Conservation (phyloP, 2,888 invertebrate genomes). For the Drosophila lacicola region DNA sequence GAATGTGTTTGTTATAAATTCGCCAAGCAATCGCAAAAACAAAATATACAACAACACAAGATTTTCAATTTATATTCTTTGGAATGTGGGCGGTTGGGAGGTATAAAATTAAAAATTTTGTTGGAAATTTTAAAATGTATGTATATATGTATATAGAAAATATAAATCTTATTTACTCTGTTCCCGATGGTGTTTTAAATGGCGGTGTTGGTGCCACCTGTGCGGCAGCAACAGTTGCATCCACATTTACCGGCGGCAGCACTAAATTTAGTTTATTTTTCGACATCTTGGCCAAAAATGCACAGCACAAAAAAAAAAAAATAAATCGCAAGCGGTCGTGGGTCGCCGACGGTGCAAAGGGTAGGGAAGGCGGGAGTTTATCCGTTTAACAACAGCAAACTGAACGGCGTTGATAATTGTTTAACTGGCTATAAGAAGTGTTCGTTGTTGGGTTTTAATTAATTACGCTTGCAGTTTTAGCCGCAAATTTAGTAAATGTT, state of each 20-base stretch:
- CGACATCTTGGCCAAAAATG: constrained; percentile 87
- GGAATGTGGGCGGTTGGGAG: constrained; percentile 10
- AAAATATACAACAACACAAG: constrained; percentile 23
- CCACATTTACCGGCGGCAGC: constrained; percentile 94
- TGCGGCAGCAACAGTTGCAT: constrained; percentile 87
- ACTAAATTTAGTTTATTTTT: constrained; percentile 96
- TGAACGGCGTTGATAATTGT: constrained; percentile 11
- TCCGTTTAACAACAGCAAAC: constrained; percentile 21
- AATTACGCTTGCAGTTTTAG: constrained; percentile 19
- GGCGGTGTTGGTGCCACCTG: constrained; percentile 86
- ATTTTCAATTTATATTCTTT: constrained; percentile 11
- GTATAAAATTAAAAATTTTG: constrained; percentile 21
- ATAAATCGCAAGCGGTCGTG: constrained; percentile 28
- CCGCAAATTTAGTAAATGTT: constrained; percentile 34
- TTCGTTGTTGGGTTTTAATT: constrained; percentile 9
- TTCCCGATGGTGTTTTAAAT: constrained; percentile 85
- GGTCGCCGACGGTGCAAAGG: constrained; percentile 26
- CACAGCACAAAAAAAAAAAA: constrained; percentile 17
- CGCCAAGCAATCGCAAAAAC: constrained; percentile 17
- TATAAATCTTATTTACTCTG: constrained; percentile 83
- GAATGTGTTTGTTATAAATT: constrained; percentile 29
- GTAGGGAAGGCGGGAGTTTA: constrained; percentile 24
- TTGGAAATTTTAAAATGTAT: constrained; percentile 22
- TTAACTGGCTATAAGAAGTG: constrained; percentile 16
- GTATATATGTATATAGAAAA: neutral